These are phyloP conservation scores for Choristoneura fumiferana DNA, from an alignment of 1,140 invertebrate species.

Conservation along the genomic window DNA sequence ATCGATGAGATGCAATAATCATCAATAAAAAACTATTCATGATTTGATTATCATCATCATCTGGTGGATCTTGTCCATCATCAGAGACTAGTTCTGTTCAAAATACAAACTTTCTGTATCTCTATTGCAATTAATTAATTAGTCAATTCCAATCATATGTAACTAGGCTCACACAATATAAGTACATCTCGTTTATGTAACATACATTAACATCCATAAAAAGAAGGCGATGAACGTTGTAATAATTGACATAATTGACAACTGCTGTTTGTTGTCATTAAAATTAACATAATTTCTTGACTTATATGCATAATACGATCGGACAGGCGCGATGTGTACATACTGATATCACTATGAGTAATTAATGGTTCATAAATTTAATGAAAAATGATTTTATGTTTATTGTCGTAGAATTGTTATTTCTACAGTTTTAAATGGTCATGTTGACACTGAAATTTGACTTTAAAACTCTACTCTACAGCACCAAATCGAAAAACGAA, in stretches of 20 bases:
- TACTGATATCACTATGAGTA: background rate
- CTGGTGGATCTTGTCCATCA: too few species aligned
- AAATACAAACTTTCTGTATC: too few species aligned
- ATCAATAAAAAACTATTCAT: too few species aligned
- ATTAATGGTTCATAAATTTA: background rate
- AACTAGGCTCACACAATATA: too few species aligned
- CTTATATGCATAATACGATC: constrained; percentile 4
- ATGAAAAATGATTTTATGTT: background rate
- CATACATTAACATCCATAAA: background rate
- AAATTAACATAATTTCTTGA: constrained; percentile 10
- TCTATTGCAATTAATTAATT: too few species aligned
- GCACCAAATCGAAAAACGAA: too few species aligned
- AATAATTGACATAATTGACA: constrained; percentile 12
- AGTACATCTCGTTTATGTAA: background rate
- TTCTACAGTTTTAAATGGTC: background rate
- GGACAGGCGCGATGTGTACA: background rate
- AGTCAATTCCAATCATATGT: too few species aligned
- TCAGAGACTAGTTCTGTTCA: too few species aligned
- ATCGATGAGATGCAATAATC: too few species aligned
- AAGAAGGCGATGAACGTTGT: background rate
- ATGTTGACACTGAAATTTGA: too few species aligned
- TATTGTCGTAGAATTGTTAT: background rate
- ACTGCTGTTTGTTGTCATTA: background rate
- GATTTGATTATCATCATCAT: too few species aligned
- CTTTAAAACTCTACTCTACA: too few species aligned